Conservation (phyloP, 2,888 invertebrate genomes). For the Hypomecis punctinalis region DNA sequence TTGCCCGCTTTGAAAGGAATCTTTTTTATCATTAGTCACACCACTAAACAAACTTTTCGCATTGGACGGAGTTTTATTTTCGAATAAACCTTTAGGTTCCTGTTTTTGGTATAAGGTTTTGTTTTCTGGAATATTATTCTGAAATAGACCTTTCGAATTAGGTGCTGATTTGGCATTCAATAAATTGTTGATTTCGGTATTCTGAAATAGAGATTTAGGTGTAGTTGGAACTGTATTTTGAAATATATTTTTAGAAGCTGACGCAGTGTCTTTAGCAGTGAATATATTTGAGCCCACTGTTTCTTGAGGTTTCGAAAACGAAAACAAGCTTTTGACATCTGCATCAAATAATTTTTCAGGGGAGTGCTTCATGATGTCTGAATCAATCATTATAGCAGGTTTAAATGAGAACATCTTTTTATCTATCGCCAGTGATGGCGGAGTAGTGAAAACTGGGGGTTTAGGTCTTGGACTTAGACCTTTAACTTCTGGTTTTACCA, state of each 20-base stretch:
- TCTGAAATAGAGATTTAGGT: slow-evolving; percentile 16
- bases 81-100: slow-evolving; percentile 12
- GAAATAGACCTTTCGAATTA: slow-evolving; percentile 18
- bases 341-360: slow-evolving; percentile 62
- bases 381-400: slow-evolving; percentile 71
- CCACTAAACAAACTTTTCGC: slow-evolving; percentile 41
- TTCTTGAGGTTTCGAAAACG: slow-evolving; percentile 75
- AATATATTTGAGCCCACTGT: slow-evolving; percentile 49
- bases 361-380: slow-evolving; percentile 64
- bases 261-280: slow-evolving; percentile 45
- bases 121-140: slow-evolving; percentile 3
- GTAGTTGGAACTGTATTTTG: slow-evolving; percentile 3
- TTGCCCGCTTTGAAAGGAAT: slow-evolving; percentile 44
- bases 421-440: slow-evolving; percentile 40
- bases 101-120: slow-evolving; percentile 14
- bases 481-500: slow-evolving; percentile 56
- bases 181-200: slow-evolving; percentile 1
- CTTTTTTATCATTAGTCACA: slow-evolving; percentile 43
- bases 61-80: slow-evolving; percentile 12
- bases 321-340: slow-evolving; percentile 62
- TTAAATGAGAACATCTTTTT: slow-evolving; percentile 69
- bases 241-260: slow-evolving; percentile 16
- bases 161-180: slow-evolving; percentile 5
- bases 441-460: slow-evolving; percentile 39
- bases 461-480: slow-evolving; percentile 50